Conservation (phyloP, 2,113 vertebrate genomes). For the Lepus timidus region DNA sequence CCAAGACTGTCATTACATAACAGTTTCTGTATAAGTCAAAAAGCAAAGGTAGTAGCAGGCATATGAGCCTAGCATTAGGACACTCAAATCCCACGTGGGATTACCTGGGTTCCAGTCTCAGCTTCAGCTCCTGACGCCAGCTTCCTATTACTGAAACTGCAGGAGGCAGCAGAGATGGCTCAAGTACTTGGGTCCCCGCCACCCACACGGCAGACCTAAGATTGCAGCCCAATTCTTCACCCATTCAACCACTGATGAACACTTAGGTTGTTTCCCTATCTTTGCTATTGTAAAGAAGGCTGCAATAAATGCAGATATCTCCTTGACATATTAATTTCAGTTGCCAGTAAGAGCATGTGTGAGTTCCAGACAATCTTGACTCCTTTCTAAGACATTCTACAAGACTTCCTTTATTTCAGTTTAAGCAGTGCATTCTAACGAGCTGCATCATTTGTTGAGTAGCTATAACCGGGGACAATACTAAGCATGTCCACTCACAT, state of each 20-base stretch:
- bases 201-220: too few species aligned
- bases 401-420: slow-evolving; percentile 29
- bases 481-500: slow-evolving; percentile 1
- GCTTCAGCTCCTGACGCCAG: too few species aligned
- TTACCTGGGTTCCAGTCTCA: too few species aligned
- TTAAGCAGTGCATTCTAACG: neutral
- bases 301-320: neutral
- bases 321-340: neutral
- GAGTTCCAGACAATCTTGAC: neutral
- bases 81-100: too few species aligned
- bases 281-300: neutral
- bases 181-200: too few species aligned
- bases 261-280: neutral
- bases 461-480: neutral
- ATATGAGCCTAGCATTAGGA: too few species aligned
- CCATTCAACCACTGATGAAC: neutral
- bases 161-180: too few species aligned
- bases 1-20: neutral
- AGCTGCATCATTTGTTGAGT: neutral
- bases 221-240: neutral
- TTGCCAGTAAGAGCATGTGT: neutral
- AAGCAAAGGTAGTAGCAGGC: neutral
- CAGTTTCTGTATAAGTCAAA: slow-evolving; percentile 29
- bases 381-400: neutral
- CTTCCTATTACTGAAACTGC: too few species aligned